Percentiles rank a stretch among this genome's conserved stretches.
phyloP scores from a whole-genome alignment of 2,888 invertebrate species.

The Stratiomys singularior region DNA sequence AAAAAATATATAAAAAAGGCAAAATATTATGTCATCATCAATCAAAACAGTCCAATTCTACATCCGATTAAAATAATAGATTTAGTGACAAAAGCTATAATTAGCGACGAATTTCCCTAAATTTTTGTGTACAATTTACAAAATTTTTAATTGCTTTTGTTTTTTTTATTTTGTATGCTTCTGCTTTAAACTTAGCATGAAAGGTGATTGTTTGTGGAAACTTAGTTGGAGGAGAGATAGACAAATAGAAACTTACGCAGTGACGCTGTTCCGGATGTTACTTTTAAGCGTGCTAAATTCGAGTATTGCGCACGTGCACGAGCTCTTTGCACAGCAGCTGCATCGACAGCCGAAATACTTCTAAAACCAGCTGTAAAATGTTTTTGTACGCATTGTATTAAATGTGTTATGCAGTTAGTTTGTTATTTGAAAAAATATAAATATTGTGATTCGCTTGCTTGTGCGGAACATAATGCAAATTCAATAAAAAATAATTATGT shows the following conservation, averaged over 20 bases:
- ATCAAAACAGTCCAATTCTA: constrained; percentile 2
- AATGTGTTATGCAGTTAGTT: constrained; percentile 19
- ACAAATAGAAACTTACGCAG: constrained; percentile 71
- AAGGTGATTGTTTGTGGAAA: too few species aligned
- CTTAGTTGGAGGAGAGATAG: not conserved
- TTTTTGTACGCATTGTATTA: constrained; percentile 21
- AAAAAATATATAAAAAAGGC: constrained; percentile 52
- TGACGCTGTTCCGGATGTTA: constrained; percentile 72
- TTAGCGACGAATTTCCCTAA: not conserved
- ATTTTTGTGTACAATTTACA: not conserved
- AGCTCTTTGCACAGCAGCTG: constrained; percentile 89
- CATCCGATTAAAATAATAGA: too few species aligned
- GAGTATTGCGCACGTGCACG: constrained; percentile 86
- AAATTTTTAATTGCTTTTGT: not conserved
- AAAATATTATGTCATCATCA: constrained; percentile 41
- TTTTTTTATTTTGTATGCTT: not conserved
- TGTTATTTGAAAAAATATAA: not conserved
- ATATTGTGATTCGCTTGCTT: not conserved
- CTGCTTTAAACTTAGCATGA: not conserved
- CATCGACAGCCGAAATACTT: constrained; percentile 93
- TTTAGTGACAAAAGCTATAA: constrained; percentile 31
- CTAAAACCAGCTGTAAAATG: constrained; percentile 69
- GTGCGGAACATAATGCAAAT: not conserved
- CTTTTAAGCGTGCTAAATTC: constrained; percentile 80
- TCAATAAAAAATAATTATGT: not conserved